phyloP scores from a whole-genome alignment of 2,797 vertebrate genomes.

The Fundulus diaphanus region DNA sequence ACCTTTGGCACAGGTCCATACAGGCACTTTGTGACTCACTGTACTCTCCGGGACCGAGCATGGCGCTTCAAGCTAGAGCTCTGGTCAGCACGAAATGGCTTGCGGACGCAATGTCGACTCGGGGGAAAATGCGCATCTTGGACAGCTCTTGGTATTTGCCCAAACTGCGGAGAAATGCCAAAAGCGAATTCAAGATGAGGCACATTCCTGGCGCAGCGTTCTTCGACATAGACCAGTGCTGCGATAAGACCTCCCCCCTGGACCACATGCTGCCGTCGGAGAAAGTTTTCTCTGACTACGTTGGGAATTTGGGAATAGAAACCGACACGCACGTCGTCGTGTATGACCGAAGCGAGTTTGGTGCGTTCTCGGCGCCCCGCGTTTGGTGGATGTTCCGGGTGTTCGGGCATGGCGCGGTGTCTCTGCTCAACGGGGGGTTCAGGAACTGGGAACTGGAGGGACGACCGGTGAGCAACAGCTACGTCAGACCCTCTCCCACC shows the following conservation, averaged over 20 bases:
- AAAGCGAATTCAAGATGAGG: constrained; percentile 82
- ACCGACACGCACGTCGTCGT: constrained; percentile 89
- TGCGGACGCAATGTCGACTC: constrained; percentile 71
- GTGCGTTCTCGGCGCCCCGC: constrained; percentile 87
- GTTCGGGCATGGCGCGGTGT: constrained; percentile 89
- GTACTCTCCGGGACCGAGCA: constrained; percentile 43
- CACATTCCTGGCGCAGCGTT: constrained; percentile 89
- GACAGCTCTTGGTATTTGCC: constrained; percentile 92
- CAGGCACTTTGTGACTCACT: not conserved
- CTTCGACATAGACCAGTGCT: constrained; percentile 90
- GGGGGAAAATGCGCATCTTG: constrained; percentile 77
- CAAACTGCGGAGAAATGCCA: constrained; percentile 80
- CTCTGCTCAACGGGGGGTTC: constrained; percentile 88
- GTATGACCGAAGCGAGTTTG: constrained; percentile 88
- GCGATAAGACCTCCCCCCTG: constrained; percentile 84
- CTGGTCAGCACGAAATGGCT: constrained; percentile 87
- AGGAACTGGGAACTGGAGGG: constrained; percentile 86
- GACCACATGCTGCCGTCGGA: constrained; percentile 90
- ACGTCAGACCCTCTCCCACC: constrained; percentile 62
- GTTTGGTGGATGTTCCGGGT: constrained; percentile 96
- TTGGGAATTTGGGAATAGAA: constrained; percentile 84
- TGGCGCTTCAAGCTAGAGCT: constrained; percentile 80
- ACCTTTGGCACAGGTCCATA: constrained; percentile 26
- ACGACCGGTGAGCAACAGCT: constrained; percentile 75
- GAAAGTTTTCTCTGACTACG: constrained; percentile 83